phyloP scores from a whole-genome alignment of 2,113 vertebrate genomes.

The Chrysemys picta region DNA sequence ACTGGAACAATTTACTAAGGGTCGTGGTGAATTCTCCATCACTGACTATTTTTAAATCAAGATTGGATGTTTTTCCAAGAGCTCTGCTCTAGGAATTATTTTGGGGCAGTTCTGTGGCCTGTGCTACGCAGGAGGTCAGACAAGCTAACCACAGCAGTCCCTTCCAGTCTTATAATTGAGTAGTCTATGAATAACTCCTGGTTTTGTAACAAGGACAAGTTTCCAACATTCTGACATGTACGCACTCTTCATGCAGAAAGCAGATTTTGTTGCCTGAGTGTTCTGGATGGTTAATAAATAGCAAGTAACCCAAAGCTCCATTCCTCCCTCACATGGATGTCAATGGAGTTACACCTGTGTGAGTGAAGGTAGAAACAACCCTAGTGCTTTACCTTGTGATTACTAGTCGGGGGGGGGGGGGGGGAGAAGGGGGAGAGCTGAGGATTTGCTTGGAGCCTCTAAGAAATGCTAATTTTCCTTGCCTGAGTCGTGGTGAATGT shows the following conservation, averaged over 20 bases:
- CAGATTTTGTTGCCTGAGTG: not conserved
- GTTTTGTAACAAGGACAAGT: not conserved
- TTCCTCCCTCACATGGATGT: not conserved
- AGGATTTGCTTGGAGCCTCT: not conserved
- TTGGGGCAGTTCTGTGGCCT: too few relatives aligned
- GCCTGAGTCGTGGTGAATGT: constrained; percentile 26
- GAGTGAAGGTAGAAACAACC: accelerated
- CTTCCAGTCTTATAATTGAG: too few relatives aligned
- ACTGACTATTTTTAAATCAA: too few relatives aligned
- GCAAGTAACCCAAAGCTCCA: not conserved
- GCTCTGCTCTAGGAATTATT: too few relatives aligned
- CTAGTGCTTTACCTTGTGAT: not conserved
- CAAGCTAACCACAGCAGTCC: too few relatives aligned
- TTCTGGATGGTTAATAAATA: accelerated
- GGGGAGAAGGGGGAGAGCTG: accelerated
- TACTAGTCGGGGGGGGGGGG: not conserved
- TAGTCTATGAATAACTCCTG: not conserved
- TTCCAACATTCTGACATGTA: accelerated
- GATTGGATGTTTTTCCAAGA: too few relatives aligned
- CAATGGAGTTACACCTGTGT: not conserved
- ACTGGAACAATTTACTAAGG: too few relatives aligned
- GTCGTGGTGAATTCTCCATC: too few relatives aligned
- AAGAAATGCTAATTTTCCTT: not conserved
- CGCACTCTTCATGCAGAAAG: not conserved
- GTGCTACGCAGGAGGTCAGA: too few relatives aligned